Evolutionary conservation across 2,797 vertebrate species (phyloP).

Genomic region (Echeneis naucrates): DNA sequence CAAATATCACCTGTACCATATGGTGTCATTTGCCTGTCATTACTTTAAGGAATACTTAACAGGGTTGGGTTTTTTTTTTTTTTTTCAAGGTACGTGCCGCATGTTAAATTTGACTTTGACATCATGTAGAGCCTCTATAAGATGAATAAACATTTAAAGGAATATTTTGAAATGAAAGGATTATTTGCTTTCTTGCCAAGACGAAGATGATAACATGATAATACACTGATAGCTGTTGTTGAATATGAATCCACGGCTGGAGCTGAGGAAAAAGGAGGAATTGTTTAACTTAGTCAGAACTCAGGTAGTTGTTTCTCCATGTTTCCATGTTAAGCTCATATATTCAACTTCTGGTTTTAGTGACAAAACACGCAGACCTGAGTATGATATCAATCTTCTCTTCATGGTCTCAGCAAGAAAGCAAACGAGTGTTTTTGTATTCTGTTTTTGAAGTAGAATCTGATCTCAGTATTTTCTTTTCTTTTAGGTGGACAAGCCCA

Average conservation of each 20-base stretch:
- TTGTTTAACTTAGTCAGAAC: background rate
- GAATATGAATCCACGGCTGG: background rate
- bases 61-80: no score
- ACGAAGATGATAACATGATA: background rate
- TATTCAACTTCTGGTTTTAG: background rate
- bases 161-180: conserved; percentile 21
- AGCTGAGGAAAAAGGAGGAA: background rate
- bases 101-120: conserved; percentile 49
- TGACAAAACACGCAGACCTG: background rate
- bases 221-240: background rate
- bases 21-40: conserved; percentile 64
- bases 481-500: conserved; percentile 90
- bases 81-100: conserved; percentile 69
- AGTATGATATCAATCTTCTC: background rate
- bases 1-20: conserved; percentile 55
- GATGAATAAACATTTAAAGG: conserved; percentile 6
- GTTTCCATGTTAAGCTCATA: background rate
- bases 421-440: conserved; percentile 10
- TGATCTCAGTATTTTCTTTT: conserved; percentile 9
- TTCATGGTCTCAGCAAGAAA: conserved; percentile 17
- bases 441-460: background rate
- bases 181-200: conserved; percentile 40
- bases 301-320: no score
- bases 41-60: conserved; percentile 38
- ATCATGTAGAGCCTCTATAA: conserved; percentile 7